Base-by-base conservation (phyloP, 2,888 invertebrate species). In the Pyrocoelia pectoralis region DNA sequence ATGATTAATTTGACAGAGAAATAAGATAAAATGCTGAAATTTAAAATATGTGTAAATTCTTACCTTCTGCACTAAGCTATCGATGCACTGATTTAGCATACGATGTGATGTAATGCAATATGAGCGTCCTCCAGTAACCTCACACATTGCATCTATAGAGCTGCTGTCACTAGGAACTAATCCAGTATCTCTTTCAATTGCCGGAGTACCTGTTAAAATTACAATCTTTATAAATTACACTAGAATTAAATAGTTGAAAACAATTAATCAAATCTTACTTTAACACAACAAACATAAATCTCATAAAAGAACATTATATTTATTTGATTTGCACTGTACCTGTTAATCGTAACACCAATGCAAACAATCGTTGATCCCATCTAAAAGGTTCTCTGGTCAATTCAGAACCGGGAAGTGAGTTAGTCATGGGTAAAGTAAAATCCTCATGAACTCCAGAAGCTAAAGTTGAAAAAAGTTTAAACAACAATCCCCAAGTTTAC, bases 331-430 rank as follows among this genome's bases (percentile, higher is more conserved):
- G n/a, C n/a, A 10, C n/a, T 65, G 38, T 68, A 78, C 80, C 81
- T 55, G 97, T 91, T 79, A 98, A 85, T 67, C 97, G 85, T 57
- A 99, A 84, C 49, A 98, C 98, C 74, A 99, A 83, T 1, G 97
- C 94, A 84, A 98, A 99, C 65, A 99, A 84, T 72, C 98, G 87
- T 83, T 99, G 99, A 84, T 99, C 99, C 99, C 99, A 99, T 70
- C 99, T 89, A 81, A 98, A 99, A n/a, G 98, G 98, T 81, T 99
- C 98, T 74, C 95, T 89, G 1, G 98, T 98, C 79, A 99, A 85
- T 83, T 99, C 99, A 4, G 94, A 94, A 9, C 98, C 98, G 41
- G 97, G 97, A 75, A 97, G 94, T 40, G 93, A 92, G 71, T 93
- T 93, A 80, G 95, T 93, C 90, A 97, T 93, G 1, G 97, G 97